Evolutionary conservation across 2,797 vertebrate species (phyloP).

Genomic region (Calcarius lapponicus): DNA sequence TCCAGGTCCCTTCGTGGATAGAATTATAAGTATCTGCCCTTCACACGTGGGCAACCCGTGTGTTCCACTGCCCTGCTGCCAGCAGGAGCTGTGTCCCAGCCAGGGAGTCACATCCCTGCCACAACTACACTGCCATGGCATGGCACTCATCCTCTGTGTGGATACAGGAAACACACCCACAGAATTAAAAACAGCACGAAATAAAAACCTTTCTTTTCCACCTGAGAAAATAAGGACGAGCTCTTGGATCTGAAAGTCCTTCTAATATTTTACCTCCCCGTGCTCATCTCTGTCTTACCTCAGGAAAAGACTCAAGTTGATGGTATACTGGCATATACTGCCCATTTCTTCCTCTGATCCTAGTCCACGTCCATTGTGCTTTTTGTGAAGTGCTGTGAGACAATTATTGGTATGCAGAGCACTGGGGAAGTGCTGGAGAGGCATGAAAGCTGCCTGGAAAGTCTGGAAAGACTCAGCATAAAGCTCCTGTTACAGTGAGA

Average conservation of each 20-base stretch:
- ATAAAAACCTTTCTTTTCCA: neutral
- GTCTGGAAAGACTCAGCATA: neutral
- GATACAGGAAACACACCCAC: rapidly evolving
- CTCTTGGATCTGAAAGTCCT: neutral
- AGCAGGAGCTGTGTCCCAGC: neutral
- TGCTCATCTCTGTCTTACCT: neutral
- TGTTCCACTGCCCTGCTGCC: neutral
- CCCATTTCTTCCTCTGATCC: neutral
- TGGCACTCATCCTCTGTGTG: neutral
- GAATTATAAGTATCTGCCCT: neutral
- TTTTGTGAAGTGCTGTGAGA: neutral
- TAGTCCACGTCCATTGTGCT: neutral
- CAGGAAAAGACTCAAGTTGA: neutral
- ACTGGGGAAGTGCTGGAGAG: neutral
- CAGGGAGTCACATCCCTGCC: neutral
- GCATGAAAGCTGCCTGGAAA: neutral
- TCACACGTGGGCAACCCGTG: rapidly evolving
- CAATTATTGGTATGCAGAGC: neutral
- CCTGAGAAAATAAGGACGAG: neutral
- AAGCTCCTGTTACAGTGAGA: neutral
- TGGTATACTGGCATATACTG: neutral
- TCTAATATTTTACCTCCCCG: neutral
- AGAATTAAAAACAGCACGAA: neutral
- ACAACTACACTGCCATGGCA: rapidly evolving
- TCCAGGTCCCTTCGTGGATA: neutral